These are phyloP conservation scores for Alouatta caraya DNA, from an alignment of 2,797 vertebrate genomes.

Conservation along the genomic window DNA sequence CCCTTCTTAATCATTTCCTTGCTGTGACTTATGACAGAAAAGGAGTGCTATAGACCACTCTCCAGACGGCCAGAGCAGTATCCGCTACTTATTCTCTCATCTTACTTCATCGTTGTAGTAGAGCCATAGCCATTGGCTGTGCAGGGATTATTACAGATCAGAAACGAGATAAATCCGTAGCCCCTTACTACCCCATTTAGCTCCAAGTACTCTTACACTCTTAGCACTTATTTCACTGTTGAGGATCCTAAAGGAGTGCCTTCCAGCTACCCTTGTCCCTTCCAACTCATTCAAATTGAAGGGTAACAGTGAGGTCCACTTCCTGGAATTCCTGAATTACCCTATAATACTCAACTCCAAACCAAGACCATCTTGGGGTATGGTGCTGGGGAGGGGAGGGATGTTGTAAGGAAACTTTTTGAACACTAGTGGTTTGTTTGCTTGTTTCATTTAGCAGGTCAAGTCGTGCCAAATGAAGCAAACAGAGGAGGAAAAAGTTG, in stretches of 20 bases:
- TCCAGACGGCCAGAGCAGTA: not conserved
- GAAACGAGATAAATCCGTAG: not conserved
- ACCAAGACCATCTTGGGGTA: not conserved
- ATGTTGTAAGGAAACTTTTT: not conserved
- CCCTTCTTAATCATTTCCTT: conserved; percentile 56
- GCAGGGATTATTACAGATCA: not conserved
- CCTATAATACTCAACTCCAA: not conserved
- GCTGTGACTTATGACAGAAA: conserved; percentile 43
- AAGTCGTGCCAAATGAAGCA: not conserved
- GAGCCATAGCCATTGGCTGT: accelerated
- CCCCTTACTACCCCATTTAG: not conserved
- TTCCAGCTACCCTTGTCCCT: not conserved
- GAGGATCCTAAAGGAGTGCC: not conserved
- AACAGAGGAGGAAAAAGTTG: not conserved
- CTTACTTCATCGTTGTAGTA: not conserved
- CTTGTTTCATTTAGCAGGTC: not conserved
- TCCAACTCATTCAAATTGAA: not conserved
- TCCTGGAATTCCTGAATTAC: not conserved
- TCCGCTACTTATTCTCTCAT: accelerated
- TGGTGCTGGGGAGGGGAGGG: not conserved
- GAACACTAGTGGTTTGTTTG: not conserved
- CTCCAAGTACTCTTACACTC: not conserved
- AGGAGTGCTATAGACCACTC: not conserved
- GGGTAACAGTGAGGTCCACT: not conserved
- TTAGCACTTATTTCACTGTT: not conserved